Conservation (phyloP, 2,113 vertebrate genomes). For the Anolis sagrei region DNA sequence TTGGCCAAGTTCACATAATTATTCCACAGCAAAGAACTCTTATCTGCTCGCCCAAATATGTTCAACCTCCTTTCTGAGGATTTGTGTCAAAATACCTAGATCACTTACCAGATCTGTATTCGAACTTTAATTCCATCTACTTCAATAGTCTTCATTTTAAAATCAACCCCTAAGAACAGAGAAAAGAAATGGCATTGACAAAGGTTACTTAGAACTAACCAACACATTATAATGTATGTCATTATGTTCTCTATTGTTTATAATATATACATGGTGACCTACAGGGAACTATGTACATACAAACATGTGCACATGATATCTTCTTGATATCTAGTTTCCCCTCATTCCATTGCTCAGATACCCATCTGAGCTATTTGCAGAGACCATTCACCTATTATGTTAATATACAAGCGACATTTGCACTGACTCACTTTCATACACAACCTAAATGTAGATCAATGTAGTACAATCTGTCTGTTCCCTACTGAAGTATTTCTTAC, state of each 20-base stretch:
- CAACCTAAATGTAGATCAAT: not conserved
- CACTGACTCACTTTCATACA: not conserved
- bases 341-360: not conserved
- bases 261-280: not conserved
- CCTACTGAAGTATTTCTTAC: not conserved
- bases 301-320: not conserved
- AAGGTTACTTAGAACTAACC: not conserved
- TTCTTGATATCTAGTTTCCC: not conserved
- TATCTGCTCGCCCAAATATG: not conserved
- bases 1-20: not conserved
- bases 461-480: not conserved
- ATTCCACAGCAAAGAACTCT: not conserved
- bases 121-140: conserved; percentile 85
- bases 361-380: not conserved
- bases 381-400: not conserved
- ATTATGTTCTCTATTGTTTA: not conserved
- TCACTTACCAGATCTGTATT: conserved; percentile 85
- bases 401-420: not conserved
- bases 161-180: conserved; percentile 74
- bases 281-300: not conserved
- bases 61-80: not conserved
- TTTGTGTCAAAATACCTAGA: not conserved
- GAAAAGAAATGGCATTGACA: not conserved
- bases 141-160: conserved; percentile 87
- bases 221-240: not conserved